Percentiles rank a stretch among this genome's conserved stretches.
phyloP scores from a whole-genome alignment of 2,888 invertebrate species.

The Caenorhabditis panamensis region DNA sequence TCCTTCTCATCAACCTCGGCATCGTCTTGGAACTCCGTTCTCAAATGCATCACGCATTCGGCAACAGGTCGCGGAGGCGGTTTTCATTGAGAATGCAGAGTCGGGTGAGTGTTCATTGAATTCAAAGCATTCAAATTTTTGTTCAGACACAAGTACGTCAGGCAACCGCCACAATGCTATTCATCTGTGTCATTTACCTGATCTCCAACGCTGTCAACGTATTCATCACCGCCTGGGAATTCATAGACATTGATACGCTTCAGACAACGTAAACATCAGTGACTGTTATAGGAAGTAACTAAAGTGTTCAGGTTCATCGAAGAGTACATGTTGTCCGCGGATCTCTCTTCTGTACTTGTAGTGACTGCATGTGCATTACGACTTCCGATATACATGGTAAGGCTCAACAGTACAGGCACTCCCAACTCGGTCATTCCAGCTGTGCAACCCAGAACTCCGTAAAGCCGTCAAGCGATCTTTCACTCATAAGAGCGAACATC shows the following conservation, averaged over 20 bases:
- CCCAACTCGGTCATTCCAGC: conserved; percentile 30
- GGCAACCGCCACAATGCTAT: conserved; percentile 64
- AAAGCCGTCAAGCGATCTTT: conserved; percentile 51
- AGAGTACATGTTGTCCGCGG: conserved; percentile 65
- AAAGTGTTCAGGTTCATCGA: conserved; percentile 59
- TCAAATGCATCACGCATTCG: conserved; percentile 52
- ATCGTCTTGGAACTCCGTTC: conserved; percentile 62
- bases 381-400: conserved; percentile 66
- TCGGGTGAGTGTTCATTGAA: conserved; percentile 19
- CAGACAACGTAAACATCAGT: conserved; percentile 22
- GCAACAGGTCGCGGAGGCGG: conserved; percentile 33
- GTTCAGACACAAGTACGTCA: conserved; percentile 65
- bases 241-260: conserved; percentile 62
- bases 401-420: background rate
- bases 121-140: too few species aligned
- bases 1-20: conserved; percentile 59
- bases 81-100: conserved; percentile 55
- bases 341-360: conserved; percentile 64
- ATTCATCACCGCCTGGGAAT: conserved; percentile 68
- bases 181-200: conserved; percentile 64
- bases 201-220: conserved; percentile 65
- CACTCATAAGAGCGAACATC: conserved; percentile 49
- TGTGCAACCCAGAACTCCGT: conserved; percentile 68
- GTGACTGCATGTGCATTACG: conserved; percentile 65
- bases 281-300: background rate